phyloP scores from a whole-genome alignment of 2,113 vertebrate genomes.

The Seriola aureovittata region DNA sequence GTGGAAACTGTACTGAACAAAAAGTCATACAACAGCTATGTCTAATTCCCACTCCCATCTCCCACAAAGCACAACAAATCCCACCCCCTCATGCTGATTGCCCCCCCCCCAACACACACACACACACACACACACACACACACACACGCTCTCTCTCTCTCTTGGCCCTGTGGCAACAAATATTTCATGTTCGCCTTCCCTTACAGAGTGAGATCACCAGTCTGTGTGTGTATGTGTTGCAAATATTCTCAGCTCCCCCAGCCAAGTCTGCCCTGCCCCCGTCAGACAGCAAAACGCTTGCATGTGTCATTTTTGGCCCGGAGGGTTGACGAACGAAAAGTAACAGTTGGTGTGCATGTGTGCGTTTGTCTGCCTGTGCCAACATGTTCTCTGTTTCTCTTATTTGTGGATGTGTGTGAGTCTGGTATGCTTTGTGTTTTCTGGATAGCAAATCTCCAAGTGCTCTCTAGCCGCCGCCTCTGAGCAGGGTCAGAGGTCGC shows the following conservation, averaged over 20 bases:
- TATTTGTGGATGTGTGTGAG: slow-evolving; percentile 50
- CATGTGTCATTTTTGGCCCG: slow-evolving; percentile 79
- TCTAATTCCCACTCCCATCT: slow-evolving; percentile 64
- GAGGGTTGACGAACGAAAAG: slow-evolving; percentile 70
- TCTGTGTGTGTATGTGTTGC: slow-evolving; percentile 62
- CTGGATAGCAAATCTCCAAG: slow-evolving; percentile 49
- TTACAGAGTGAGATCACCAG: slow-evolving; percentile 71
- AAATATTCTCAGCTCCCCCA: slow-evolving; percentile 71
- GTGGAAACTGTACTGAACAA: slow-evolving; percentile 65
- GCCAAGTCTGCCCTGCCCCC: slow-evolving; percentile 78
- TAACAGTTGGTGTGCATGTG: slow-evolving; percentile 80
- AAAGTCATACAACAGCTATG: slow-evolving; percentile 69
- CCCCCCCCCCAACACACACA: slow-evolving; percentile 12
- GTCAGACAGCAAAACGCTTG: slow-evolving; percentile 77
- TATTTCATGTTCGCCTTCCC: slow-evolving; percentile 74
- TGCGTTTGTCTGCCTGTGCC: slow-evolving; percentile 63
- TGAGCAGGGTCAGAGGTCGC: slow-evolving; percentile 72
- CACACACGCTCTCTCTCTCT: slow-evolving; percentile 29
- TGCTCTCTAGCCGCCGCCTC: slow-evolving; percentile 55
- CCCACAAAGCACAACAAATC: slow-evolving; percentile 65
- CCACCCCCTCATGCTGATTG: slow-evolving; percentile 19
- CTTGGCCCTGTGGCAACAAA: slow-evolving; percentile 69
- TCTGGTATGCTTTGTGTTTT: slow-evolving; percentile 66
- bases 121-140: slow-evolving; percentile 35
- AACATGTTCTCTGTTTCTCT: slow-evolving; percentile 57